Evolutionary conservation across 2,113 vertebrate genomes (phyloP).

Genomic region (Tetrax tetrax): DNA sequence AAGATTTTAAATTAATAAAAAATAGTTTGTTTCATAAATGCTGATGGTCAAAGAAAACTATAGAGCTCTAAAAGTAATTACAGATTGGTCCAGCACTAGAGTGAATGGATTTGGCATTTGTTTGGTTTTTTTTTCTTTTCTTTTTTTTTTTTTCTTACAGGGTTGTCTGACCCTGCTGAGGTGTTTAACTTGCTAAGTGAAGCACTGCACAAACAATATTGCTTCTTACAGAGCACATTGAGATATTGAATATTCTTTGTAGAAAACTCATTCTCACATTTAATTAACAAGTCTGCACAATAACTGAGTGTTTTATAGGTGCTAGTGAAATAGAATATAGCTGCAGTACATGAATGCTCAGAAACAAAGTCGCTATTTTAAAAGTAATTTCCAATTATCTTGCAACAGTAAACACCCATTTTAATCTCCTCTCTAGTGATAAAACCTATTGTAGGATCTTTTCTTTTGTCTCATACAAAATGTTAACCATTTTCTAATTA

Average conservation of each 20-base stretch:
- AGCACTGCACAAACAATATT: not conserved
- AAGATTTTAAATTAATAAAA: not conserved
- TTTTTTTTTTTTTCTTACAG: not conserved
- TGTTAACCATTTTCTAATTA: not conserved
- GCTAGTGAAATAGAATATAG: not conserved
- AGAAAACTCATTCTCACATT: not conserved
- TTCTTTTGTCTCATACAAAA: not conserved
- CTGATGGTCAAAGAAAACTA: not conserved
- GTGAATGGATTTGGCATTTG: not conserved
- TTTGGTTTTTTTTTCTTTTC: no score
- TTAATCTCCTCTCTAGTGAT: not conserved
- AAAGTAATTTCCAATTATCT: not conserved
- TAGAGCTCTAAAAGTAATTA: not conserved
- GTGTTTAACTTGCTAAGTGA: slow-evolving; percentile 2
- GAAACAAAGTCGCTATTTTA: not conserved
- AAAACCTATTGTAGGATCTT: not conserved
- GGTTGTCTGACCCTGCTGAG: not conserved
- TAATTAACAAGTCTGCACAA: not conserved
- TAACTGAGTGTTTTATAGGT: not conserved
- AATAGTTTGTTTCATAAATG: not conserved
- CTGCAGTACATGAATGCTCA: not conserved
- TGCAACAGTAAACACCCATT: not conserved
- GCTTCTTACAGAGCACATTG: not conserved
- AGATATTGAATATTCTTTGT: not conserved
- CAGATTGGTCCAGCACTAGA: not conserved